Evolutionary conservation across 1,140 invertebrate species (phyloP), one percentile per base, ranked within the genome.

Genomic region (Battus philenor): DNA sequence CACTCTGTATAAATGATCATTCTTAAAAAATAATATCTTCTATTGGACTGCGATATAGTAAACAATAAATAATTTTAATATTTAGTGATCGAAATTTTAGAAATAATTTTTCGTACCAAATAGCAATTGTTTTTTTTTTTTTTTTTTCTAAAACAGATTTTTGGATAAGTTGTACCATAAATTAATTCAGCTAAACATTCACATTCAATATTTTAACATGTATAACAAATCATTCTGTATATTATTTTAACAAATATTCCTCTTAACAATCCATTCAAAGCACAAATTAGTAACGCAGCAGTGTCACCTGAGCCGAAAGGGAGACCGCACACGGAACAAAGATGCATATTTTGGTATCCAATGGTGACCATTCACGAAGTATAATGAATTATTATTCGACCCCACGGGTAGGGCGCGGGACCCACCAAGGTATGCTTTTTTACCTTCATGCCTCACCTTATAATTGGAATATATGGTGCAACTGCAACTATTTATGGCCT

Each of bases 371-470:
- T 76, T 78, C 60, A 76, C 52, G 64, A 55, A 59, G 46, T 47
- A 78, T 71, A 80, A 75, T 80, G 64, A 79, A 74, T 73, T 77
- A 76, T 78, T 77, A 64, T 68, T 54, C 65, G 51, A 81, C 77
- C 72, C 66, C 65, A 73, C 73, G 67, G 63, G 66, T 30, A 67
- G 58, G 39, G 43, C 43, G 27, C 44, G 47, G 59, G 61, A 65
- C 56, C 54, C 50, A 60, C 51, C 59, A 50, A 52, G 51, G 54
- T 59, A 68, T 47, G 51, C 51, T 58, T 30, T 75, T 73, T 74
- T 71, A 68, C 68, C 50, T 58, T 50, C 64, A 61, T 67, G 50
- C 49, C 36, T 66, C 58, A 58, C 52, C 52, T 69, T 67, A 64
- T 76, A 69, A 73, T 73, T 74, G 54, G 65, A 61, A 73, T 66